phyloP scores from a whole-genome alignment of 2,888 invertebrate species.

The Xestoiulus laeticollis region DNA sequence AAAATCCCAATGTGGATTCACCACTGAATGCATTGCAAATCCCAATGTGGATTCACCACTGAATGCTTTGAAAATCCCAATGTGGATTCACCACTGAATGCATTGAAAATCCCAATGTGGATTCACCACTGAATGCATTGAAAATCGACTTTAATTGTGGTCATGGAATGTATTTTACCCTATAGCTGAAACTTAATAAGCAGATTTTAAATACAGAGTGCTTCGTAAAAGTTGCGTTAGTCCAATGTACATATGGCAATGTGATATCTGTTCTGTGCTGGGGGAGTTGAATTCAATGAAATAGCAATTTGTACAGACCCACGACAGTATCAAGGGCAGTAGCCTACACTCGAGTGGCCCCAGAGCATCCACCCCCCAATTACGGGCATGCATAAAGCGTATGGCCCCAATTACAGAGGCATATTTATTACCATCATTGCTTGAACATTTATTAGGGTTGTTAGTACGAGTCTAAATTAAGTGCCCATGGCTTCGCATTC shows the following conservation, averaged over 20 bases:
- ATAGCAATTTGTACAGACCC: not conserved
- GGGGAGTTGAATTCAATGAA: not conserved
- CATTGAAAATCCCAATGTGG: no score
- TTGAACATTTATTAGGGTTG: not conserved
- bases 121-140: no score
- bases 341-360: not conserved
- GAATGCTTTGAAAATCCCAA: no score
- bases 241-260: no score
- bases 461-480: not conserved
- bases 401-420: not conserved
- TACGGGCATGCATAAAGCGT: not conserved
- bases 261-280: not conserved
- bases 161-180: no score
- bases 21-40: no score
- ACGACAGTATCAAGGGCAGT: not conserved
- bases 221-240: no score
- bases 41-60: no score
- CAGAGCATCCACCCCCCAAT: not conserved
- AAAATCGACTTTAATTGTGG: no score
- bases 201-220: no score
- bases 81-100: not conserved
- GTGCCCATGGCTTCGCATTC: not conserved
- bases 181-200: no score
- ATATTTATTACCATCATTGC: not conserved
- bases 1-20: no score